Evolutionary conservation across 2,888 invertebrate genomes (phyloP).

Genomic region (Dryadula phaetusa): DNA sequence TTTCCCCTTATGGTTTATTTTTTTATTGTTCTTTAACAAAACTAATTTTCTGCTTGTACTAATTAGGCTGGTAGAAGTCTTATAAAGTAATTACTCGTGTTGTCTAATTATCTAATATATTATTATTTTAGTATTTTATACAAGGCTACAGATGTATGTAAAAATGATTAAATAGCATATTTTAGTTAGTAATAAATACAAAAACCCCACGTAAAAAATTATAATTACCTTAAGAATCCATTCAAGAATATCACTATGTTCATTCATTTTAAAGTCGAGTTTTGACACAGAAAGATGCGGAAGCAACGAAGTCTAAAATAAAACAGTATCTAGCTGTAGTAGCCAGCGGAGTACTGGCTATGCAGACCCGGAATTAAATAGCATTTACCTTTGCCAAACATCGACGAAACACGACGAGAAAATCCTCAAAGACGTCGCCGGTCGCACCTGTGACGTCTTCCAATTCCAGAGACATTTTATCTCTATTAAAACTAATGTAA

Average conservation of each 20-base stretch:
- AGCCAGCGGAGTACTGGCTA: constrained; percentile 48
- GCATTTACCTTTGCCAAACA: constrained; percentile 88
- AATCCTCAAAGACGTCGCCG: constrained; percentile 90
- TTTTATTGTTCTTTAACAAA: background rate
- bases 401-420: constrained; percentile 87
- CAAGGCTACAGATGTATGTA: no score
- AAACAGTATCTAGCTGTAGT: constrained; percentile 56
- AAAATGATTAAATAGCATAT: no score
- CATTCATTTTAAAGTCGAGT: constrained; percentile 51
- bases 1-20: background rate
- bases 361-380: constrained; percentile 72
- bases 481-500: constrained; percentile 56
- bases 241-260: constrained; percentile 64
- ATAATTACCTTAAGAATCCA: constrained; percentile 52
- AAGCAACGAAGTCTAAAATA: constrained; percentile 50
- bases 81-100: no score
- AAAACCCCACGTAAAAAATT: background rate
- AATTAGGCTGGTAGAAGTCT: no score
- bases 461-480: constrained; percentile 86
- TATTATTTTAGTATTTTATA: no score
- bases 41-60: no score
- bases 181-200: no score
- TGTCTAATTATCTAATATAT: no score
- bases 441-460: constrained; percentile 85
- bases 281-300: constrained; percentile 35